These are phyloP conservation scores for Altica lythri DNA, from an alignment of 2,888 invertebrate species.

Conservation along the genomic window DNA sequence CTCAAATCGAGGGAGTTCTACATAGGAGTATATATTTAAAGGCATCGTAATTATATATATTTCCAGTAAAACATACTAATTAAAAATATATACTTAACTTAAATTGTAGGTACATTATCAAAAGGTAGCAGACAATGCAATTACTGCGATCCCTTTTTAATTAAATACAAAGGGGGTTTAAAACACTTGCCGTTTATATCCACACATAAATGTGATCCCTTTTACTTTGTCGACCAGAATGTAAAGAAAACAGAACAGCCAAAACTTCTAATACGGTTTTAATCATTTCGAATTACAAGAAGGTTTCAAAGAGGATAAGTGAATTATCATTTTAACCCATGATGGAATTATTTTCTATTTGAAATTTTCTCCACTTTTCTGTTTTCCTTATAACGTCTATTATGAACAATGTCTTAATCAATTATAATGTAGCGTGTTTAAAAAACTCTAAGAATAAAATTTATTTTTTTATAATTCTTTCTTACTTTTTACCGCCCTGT, in stretches of 20 bases:
- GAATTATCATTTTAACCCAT: conserved; percentile 21
- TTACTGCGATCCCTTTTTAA: conserved; percentile 19
- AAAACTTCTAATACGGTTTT: conserved; percentile 19
- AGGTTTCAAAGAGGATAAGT: conserved; percentile 22
- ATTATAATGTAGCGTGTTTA: no score
- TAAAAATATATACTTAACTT: conserved; percentile 8
- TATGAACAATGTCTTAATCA: not conserved
- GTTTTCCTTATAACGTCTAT: not conserved
- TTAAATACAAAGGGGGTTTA: conserved; percentile 20
- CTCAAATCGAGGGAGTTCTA: no score
- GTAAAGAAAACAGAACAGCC: conserved; percentile 19
- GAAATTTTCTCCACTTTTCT: conserved; percentile 1
- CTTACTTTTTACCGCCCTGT: no score
- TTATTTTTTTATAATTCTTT: no score
- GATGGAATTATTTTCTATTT: conserved; percentile 18
- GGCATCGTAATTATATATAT: not conserved
- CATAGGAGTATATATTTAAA: no score
- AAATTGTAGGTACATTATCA: conserved; percentile 16
- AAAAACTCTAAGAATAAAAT: no score
- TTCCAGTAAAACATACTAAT: not conserved
- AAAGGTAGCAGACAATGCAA: conserved; percentile 17
- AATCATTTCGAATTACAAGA: conserved; percentile 20
- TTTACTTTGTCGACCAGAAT: conserved; percentile 17
- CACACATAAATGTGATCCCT: conserved; percentile 24
- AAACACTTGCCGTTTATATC: conserved; percentile 23